phyloP scores from a whole-genome alignment of 1,140 invertebrate genomes.

The Daktulosphaira vitifoliae region DNA sequence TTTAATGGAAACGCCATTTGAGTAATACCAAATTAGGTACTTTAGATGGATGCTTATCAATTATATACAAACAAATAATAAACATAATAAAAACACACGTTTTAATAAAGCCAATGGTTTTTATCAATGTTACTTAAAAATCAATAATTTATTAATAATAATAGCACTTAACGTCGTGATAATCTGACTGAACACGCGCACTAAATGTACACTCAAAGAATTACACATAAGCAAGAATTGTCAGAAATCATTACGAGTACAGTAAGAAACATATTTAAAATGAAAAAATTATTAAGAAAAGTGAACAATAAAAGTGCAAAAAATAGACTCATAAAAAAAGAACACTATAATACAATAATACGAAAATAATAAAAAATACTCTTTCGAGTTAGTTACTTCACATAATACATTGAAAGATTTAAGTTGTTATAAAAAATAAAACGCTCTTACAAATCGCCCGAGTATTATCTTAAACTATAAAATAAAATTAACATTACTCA shows the following conservation, averaged over 20 bases:
- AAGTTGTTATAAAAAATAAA: constrained; percentile 31
- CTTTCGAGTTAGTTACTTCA: constrained; percentile 18
- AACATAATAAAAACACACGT: too few relatives aligned
- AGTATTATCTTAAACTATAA: constrained; percentile 13
- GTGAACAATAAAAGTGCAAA: constrained; percentile 32
- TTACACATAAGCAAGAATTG: constrained; percentile 13
- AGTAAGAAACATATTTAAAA: constrained; percentile 1
- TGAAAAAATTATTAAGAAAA: constrained; percentile 24
- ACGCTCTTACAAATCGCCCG: constrained; percentile 25
- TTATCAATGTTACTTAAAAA: too few relatives aligned
- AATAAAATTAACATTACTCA: background rate
- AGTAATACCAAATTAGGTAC: too few relatives aligned
- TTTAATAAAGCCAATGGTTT: too few relatives aligned
- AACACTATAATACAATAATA: constrained; percentile 1
- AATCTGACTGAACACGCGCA: too few relatives aligned
- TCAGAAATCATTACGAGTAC: constrained; percentile 12
- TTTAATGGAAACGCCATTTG: too few relatives aligned
- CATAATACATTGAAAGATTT: background rate
- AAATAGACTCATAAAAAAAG: constrained; percentile 29
- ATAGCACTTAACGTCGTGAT: too few relatives aligned
- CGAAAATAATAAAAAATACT: constrained; percentile 26
- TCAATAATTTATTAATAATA: too few relatives aligned
- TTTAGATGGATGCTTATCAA: too few relatives aligned
- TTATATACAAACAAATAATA: too few relatives aligned
- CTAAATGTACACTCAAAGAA: background rate